phyloP scores from a whole-genome alignment of 2,888 invertebrate genomes.

The Melipona bicolor region DNA sequence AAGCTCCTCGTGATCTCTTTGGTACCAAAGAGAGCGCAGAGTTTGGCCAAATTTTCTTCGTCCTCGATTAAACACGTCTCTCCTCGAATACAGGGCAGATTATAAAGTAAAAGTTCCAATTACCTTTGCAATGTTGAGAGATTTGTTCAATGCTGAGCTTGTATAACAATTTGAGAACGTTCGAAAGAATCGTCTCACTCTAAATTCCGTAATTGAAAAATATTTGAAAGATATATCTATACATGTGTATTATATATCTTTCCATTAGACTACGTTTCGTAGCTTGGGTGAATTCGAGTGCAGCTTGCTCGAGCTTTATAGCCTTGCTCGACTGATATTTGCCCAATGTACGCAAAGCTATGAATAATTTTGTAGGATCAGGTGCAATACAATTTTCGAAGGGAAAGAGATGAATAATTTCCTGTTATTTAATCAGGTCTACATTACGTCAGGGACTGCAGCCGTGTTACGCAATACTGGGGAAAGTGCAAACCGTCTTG shows the following conservation, averaged over 20 bases:
- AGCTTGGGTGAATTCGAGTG: not conserved
- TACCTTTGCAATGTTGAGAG: no score
- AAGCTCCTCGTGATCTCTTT: not conserved
- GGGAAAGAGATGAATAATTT: slow-evolving; percentile 65
- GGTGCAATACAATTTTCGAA: slow-evolving; percentile 49
- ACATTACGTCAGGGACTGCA: slow-evolving; percentile 69
- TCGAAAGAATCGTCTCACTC: no score
- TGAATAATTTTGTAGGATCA: slow-evolving; percentile 25
- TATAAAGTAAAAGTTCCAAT: no score
- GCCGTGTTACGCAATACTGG: slow-evolving; percentile 75
- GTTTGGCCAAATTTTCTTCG: not conserved
- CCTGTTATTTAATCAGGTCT: slow-evolving; percentile 72
- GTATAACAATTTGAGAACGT: no score
- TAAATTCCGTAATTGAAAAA: no score
- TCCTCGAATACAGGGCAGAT: no score
- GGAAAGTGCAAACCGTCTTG: slow-evolving; percentile 78
- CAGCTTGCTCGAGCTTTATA: no score
- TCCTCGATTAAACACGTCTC: not conserved
- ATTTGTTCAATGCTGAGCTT: no score
- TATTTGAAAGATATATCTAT: no score
- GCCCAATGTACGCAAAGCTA: not conserved
- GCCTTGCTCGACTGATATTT: not conserved
- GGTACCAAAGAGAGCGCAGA: not conserved
- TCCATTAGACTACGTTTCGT: not conserved
- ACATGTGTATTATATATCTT: not conserved